These are phyloP conservation scores for Chlorops oryzae DNA, from an alignment of 1,140 invertebrate species.

Conservation along the genomic window DNA sequence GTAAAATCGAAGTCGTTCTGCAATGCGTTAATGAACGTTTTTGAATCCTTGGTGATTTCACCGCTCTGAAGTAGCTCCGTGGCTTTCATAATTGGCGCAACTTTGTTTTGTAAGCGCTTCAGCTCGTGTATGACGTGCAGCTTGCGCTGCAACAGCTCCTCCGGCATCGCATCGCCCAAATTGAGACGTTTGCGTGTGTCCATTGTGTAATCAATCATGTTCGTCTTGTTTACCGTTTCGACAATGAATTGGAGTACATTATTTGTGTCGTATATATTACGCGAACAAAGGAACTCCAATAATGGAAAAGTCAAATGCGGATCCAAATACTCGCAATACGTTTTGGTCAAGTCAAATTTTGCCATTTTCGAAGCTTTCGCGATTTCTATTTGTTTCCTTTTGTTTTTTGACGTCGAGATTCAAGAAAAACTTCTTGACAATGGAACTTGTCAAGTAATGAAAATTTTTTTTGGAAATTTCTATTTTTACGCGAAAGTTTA, in stretches of 20 bases:
- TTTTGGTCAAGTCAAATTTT: conserved; percentile 89
- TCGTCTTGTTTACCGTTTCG: conserved; percentile 93
- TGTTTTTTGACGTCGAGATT: no score
- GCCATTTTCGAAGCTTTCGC: no score
- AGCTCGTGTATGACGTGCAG: conserved; percentile 79
- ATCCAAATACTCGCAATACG: conserved; percentile 92
- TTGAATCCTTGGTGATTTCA: conserved; percentile 86
- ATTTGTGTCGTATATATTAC: conserved; percentile 72
- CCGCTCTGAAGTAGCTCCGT: conserved; percentile 88
- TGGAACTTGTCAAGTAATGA: no score
- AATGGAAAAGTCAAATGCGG: conserved; percentile 96
- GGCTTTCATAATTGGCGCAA: conserved; percentile 78
- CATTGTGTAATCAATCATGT: conserved; percentile 99
- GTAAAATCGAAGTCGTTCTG: conserved; percentile 64
- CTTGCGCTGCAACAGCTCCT: conserved; percentile 69
- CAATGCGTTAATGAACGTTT: conserved; percentile 73
- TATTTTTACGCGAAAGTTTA: no score
- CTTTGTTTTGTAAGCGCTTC: conserved; percentile 76
- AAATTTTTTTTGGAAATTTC: no score
- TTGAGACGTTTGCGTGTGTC: conserved; percentile 86
- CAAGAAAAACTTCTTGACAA: no score
- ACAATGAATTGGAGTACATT: conserved; percentile 89
- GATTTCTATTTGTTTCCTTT: no score
- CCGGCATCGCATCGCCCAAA: conserved; percentile 74
- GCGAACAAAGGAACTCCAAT: conserved; percentile 68